These are phyloP conservation scores for Sander lucioperca DNA, from an alignment of 2,113 vertebrate species.

Conservation along the genomic window DNA sequence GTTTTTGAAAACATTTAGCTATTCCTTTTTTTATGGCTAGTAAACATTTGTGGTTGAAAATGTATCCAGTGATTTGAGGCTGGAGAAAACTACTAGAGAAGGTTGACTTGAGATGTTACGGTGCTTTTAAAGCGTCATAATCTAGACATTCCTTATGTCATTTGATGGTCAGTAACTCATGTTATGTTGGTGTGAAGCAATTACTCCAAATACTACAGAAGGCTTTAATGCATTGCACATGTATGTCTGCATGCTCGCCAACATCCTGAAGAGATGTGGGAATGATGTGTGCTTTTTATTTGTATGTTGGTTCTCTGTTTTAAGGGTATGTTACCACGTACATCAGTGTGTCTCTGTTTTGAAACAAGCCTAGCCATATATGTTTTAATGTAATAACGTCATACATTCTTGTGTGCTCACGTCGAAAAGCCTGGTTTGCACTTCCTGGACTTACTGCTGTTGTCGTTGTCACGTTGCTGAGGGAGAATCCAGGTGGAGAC, in stretches of 20 bases:
- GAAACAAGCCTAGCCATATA: neutral
- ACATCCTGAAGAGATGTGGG: constrained; percentile 1
- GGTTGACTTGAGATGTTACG: neutral
- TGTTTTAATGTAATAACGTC: constrained; percentile 21
- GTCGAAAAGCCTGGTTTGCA: constrained; percentile 58
- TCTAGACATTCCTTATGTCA: neutral
- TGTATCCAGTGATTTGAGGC: constrained; percentile 31
- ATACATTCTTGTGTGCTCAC: constrained; percentile 68
- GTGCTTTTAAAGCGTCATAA: neutral
- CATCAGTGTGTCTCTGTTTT: neutral
- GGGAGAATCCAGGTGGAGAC: constrained; percentile 83
- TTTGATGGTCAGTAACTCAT: constrained; percentile 1
- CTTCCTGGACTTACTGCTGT: constrained; percentile 71
- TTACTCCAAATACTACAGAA: neutral
- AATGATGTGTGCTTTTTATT: constrained; percentile 1
- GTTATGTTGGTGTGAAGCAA: constrained; percentile 1
- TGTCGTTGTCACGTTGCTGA: constrained; percentile 76
- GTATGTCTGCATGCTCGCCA: neutral
- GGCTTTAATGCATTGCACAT: constrained; percentile 12
- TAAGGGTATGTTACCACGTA: neutral
- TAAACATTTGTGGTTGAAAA: constrained; percentile 53
- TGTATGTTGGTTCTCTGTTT: neutral
- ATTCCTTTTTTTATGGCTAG: constrained; percentile 57
- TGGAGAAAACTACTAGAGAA: neutral
- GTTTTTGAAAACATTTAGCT: constrained; percentile 54